Base-by-base conservation (phyloP, 2,797 vertebrate genomes). In the Natrix natrix region DNA sequence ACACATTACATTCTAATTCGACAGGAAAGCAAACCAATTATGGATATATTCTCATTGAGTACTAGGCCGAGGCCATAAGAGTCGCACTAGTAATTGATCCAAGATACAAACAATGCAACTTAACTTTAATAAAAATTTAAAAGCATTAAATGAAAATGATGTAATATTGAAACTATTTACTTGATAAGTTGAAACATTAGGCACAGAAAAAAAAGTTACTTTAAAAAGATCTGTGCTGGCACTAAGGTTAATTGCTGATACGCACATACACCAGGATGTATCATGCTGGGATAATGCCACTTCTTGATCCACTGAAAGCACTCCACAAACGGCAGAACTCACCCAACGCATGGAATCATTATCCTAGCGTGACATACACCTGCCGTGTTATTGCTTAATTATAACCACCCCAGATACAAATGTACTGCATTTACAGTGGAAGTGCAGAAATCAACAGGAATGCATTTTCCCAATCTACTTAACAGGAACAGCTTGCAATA, bases 301-400 rank as follows among this genome's bases (percentile, higher is more conserved):
- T 98, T 98, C 97, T 98, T 97, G 97, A 98, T 98, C 98, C 98
- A 98, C 97, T 98, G 98, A 98, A 98, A 98, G 98, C 98, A 98
- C 98, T 98, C 97, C 96, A 97, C 97, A 97, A 97, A 97, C 97
- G 96, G 97, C 97, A 97, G 97, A 98, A 97, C 98, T 98, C 97
- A 98, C 98, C 98, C 98, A 98, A 98, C 96, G 97, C 98, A 98
- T 98, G 97, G 98, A 98, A 98, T 98, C 97, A 98, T 98, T 98
- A 98, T 97, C 98, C 98, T 98, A 98, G 98, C 97, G 97, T 98
- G 98, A 98, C 97, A 98, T 97, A 98, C 98, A 98, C 98, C 98
- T 98, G 98, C 98, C 98, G 98, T 97, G 98, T 98, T 98, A 98
- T 98, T 98, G 98, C 98, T 98, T 98, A 98, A 98, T 98, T 98